Evolutionary conservation across 2,113 vertebrate genomes (phyloP), one percentile per base, ranked within the genome.

Genomic region (Rostratula benghalensis): DNA sequence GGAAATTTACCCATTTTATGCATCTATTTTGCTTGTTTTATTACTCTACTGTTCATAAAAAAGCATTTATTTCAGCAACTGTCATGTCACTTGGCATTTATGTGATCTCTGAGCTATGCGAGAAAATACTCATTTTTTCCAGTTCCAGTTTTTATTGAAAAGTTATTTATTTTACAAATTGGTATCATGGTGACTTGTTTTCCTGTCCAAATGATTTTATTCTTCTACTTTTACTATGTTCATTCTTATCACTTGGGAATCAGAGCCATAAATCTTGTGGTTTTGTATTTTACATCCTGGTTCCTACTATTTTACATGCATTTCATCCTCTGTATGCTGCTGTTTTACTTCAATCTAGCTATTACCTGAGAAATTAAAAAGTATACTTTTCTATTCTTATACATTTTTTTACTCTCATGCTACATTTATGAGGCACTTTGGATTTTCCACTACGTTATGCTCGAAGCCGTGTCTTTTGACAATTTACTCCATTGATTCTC

Each of bases 1-100:
- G 95, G 96, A 98, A 98, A 97, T 97, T 96, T 97, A 97, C 95
- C 96, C 94, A 97, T 97, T 98, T 98, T 97, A 97, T 98, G 96
- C 97, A 97, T 98, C 97, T 97, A 97, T 97, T 98, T 98, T 97
- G 92, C 87, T 97, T 97, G 96, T 91, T 98, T 98, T 98, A 97
- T 93, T 97, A 97, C 95, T 97, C 95, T 97, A 81, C 76, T 97
- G 97, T 98, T 98, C 98, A 97, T 98, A 97, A 98, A 97, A 97
- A 97, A 94, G 77, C 97, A 98, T 98, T 97, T 97, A 98, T 98
- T 98, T 98, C 92, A 97, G 96, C 69, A 97, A 97, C 96, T 97
- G 96, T 97, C 98, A 97, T 77, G 96, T 97, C 94, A 96, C 83
- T 96, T 97, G 97, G 82, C 96, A 97, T 98, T 98, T 98, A 98